Evolutionary conservation across 2,888 invertebrate genomes (phyloP), one percentile per base, ranked within the genome.

Genomic region (Drosophila sordidapex): DNA sequence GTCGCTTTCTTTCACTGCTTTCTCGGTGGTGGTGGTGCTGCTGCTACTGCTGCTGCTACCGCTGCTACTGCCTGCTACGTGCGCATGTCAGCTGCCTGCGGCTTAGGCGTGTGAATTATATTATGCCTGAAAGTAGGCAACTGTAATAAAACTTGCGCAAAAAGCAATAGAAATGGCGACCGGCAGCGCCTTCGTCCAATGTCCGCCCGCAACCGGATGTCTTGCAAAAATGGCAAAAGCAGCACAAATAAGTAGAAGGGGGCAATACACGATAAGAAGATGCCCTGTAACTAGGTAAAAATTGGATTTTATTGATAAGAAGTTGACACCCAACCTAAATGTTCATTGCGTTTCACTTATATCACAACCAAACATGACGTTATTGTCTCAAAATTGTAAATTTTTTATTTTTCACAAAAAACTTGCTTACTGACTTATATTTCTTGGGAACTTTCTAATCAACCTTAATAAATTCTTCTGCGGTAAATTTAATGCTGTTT

Each of bases 81-180:
- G 87, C 84, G 87, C 87, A 84, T 88, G 84, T 87, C 88, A 74
- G 84, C 74, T 74, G 84, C 82, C 85, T 74, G 84, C 76, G 87
- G 88, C 87, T 87, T 88, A 84, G 85, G 88, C 80, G 87, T 87
- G 88, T 87, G 88, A 87, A 87, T 87, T 87, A 87, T 87, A 84
- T 84, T 83, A 83, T 80, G 84, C 88, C 82, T 68, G 67, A 77
- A 87, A 83, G 76, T 84, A 84, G 86, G 87, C 84, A 88, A 83
- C 83, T 54, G 87, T 83, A 85, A 86, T 86, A 86, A 87, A 86
- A 87, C 78, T 85, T 83, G 80, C 60, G 78, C 81, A 74, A 73
- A 73, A 71, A 64, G 76, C 78, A 68, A 84, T 80, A 78, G 70
- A 66, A 67, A 29, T 48, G 66, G 59, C 64, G 29, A 67, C 66